Base-by-base conservation (phyloP, 1,140 invertebrate species). In the Ceratina calcarata region DNA sequence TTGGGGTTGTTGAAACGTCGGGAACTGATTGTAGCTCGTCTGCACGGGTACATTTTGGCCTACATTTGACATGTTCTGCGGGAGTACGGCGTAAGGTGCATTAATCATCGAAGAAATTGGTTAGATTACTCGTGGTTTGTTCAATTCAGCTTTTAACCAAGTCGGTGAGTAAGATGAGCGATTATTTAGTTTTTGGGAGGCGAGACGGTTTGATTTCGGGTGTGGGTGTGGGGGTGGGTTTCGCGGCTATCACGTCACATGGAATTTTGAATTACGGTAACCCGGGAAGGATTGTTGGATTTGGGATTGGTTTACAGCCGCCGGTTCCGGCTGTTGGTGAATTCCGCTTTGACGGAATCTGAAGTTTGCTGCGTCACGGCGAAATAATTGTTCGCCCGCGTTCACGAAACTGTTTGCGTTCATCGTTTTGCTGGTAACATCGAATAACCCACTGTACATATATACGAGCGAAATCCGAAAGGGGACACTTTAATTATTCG, bases 1-100 rank as follows among this genome's bases (percentile, higher is more conserved):
- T 82, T 87, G 87, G 32, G 78, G 86, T 62, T 86, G 89, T 49
- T 89, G 84, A 66, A 81, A 87, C 37, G 80, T 53, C 65, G 80
- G 87, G 70, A 89, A 88, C 81, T 88, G 89, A 69, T 86, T 87
- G 62, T 85, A 84, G 83, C 80, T 88, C 13, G 86, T 86, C 64
- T 90, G 88, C 16, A 86, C 62, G 10, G 84, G 82, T 60, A 87
- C 82, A 67, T 83, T 90, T 57, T 88, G 86, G 10, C 37, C 37
- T 45, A 10, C 37, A 74, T 65, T 85, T 37, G 86, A 66, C 49
- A 80, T 66, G 24, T 83, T 84, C 24, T 80, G 86, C 24, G 88
- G 62, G 61, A 86, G 37, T 20, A 51, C 70, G 55, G 82, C 81
- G 49, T 68, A 82, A 16, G 83, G 79, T 72, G 80, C 58, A 77